phyloP scores from a whole-genome alignment of 2,797 vertebrate species.

The Urosaurus nigricauda region DNA sequence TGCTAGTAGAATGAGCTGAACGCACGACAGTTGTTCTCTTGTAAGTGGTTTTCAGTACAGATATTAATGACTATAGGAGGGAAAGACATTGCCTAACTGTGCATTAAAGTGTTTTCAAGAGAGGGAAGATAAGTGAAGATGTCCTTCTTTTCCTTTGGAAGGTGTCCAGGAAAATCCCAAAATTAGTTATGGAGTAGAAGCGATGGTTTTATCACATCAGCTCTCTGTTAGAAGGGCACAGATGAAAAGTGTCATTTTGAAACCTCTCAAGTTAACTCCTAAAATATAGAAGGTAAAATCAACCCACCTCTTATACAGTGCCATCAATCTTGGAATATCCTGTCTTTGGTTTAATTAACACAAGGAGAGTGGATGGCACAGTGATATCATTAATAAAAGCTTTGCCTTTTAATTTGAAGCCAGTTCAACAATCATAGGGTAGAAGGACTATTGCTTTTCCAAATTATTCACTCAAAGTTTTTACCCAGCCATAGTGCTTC shows the following conservation, averaged over 20 bases:
- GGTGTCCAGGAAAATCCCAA: constrained; percentile 62
- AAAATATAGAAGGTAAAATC: constrained; percentile 71
- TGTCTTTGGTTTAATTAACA: constrained; percentile 82
- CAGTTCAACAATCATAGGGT: constrained; percentile 46
- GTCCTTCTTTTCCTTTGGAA: constrained; percentile 77
- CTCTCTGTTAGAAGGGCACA: constrained; percentile 66
- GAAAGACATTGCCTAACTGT: background rate
- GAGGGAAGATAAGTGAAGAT: constrained; percentile 17
- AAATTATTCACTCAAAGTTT: too few relatives aligned
- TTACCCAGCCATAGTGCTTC: background rate
- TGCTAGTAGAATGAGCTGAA: constrained; percentile 48
- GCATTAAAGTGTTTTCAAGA: background rate
- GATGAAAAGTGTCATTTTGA: constrained; percentile 75
- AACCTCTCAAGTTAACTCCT: constrained; percentile 62
- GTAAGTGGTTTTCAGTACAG: constrained; percentile 32
- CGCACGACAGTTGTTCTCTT: constrained; percentile 50
- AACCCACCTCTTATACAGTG: constrained; percentile 68
- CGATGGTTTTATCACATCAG: constrained; percentile 75
- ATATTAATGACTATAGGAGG: constrained; percentile 4
- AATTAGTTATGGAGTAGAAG: constrained; percentile 75
- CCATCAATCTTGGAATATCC: constrained; percentile 81
- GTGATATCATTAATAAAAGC: constrained; percentile 68
- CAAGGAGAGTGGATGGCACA: constrained; percentile 77
- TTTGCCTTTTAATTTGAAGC: constrained; percentile 57
- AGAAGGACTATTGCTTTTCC: constrained; percentile 33